Percentiles rank a stretch among this genome's conserved stretches.
Conservation (phyloP, 2,113 vertebrate species). For the Peromyscus maniculatus region DNA sequence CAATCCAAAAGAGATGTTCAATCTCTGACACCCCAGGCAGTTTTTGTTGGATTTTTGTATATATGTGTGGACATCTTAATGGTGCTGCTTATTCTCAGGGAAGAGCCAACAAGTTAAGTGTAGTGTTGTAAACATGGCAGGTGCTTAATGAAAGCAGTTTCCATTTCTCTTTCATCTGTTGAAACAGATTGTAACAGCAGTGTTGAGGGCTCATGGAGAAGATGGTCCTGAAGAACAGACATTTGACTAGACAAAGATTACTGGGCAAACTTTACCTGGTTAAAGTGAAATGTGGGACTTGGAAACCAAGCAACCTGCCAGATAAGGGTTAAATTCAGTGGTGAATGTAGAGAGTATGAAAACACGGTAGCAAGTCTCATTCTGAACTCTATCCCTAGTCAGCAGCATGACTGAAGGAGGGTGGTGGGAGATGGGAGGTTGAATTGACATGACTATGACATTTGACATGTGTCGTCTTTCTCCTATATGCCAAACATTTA, state of each 20-base stretch:
- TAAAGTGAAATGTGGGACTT: background rate
- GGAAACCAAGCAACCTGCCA: background rate
- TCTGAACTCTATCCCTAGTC: background rate
- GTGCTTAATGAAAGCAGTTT: slow-evolving; percentile 3
- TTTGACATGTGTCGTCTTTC: background rate
- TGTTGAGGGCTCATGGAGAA: slow-evolving; percentile 41
- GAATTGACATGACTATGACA: background rate
- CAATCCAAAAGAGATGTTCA: background rate
- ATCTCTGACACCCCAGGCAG: background rate
- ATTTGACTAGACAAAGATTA: slow-evolving; percentile 8
- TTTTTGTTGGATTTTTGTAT: slow-evolving; percentile 21
- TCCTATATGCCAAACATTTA: slow-evolving; percentile 19
- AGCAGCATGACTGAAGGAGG: background rate
- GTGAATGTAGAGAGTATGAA: slow-evolving; percentile 43
- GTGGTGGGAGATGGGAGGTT: background rate
- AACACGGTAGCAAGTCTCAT: background rate
- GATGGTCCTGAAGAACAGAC: background rate
- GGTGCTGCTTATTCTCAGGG: slow-evolving; percentile 14
- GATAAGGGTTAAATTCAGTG: slow-evolving; percentile 32
- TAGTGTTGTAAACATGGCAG: background rate
- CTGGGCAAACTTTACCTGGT: background rate
- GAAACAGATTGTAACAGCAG: background rate
- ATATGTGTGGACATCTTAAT: background rate
- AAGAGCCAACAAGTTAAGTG: background rate
- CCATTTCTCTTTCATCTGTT: background rate